Evolutionary conservation across 1,140 invertebrate species (phyloP).

Genomic region (Trichogramma pretiosum): DNA sequence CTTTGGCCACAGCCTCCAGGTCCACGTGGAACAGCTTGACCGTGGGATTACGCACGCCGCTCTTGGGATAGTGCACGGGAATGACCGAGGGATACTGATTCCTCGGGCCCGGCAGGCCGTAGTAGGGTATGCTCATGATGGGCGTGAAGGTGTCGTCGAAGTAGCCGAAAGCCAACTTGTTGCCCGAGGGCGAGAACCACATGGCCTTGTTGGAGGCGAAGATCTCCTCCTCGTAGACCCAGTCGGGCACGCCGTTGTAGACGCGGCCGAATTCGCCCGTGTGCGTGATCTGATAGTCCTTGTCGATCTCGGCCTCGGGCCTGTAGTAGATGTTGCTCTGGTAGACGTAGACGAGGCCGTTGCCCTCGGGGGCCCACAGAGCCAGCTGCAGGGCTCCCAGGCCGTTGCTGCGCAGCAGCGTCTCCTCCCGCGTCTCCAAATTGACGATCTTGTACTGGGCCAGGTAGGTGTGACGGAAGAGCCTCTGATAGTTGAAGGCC

Average conservation of each 20-base stretch:
- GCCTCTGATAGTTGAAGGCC: constrained; percentile 48
- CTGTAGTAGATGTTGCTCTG: constrained; percentile 74
- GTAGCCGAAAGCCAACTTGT: constrained; percentile 69
- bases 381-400: constrained; percentile 55
- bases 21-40: constrained; percentile 61
- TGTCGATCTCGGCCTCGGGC: constrained; percentile 38
- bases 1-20: constrained; percentile 38
- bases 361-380: constrained; percentile 63
- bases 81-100: constrained; percentile 55
- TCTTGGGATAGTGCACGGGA: constrained; percentile 78
- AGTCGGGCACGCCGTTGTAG: constrained; percentile 71
- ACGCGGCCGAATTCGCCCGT: constrained; percentile 47
- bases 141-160: constrained; percentile 69
- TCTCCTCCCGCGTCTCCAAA: constrained; percentile 40
- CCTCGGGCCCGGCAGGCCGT: constrained; percentile 50
- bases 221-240: constrained; percentile 87
- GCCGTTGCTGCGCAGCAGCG: constrained; percentile 36
- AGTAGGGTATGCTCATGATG: constrained; percentile 53
- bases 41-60: constrained; percentile 67
- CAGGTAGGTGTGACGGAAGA: constrained; percentile 50
- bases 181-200: constrained; percentile 81
- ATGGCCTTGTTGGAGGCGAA: constrained; percentile 73
- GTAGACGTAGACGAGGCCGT: constrained; percentile 65
- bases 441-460: constrained; percentile 51
- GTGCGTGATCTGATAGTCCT: constrained; percentile 48